phyloP scores from a whole-genome alignment of 2,113 vertebrate species.

The Archilochus colubris region DNA sequence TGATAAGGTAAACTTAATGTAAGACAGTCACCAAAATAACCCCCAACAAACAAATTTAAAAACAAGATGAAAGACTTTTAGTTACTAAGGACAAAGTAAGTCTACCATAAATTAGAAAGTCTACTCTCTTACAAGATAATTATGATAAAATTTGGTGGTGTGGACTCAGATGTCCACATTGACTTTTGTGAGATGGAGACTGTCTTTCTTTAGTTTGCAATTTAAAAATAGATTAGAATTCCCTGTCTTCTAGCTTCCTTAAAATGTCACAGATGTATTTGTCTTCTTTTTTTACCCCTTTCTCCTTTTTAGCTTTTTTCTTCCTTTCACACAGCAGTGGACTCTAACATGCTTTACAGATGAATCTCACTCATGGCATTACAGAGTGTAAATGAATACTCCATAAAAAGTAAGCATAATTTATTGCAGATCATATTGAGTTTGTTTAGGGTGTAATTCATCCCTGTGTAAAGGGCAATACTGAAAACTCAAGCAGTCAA shows the following conservation, averaged over 20 bases:
- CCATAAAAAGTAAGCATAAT: constrained; percentile 13
- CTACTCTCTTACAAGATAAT: neutral
- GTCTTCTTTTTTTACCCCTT: neutral
- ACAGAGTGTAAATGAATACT: neutral
- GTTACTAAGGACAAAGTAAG: neutral
- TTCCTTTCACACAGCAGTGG: neutral
- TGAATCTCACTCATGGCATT: neutral
- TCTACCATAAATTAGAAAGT: neutral
- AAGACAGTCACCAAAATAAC: neutral
- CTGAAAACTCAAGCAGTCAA: constrained; percentile 4
- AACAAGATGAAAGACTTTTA: neutral
- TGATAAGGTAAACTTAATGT: neutral
- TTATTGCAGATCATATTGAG: neutral
- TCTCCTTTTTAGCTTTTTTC: neutral
- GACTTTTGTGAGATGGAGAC: neutral
- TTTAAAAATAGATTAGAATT: neutral
- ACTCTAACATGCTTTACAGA: neutral
- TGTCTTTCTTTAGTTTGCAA: neutral
- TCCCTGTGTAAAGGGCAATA: neutral
- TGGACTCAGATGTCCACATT: neutral
- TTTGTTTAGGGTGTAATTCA: neutral
- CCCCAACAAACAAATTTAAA: neutral
- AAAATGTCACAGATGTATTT: neutral
- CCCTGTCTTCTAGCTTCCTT: neutral
- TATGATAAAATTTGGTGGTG: neutral